Percentiles rank a stretch among this genome's conserved stretches.
Conservation (phyloP, 2,888 invertebrate genomes). For the Diogma glabrata region DNA sequence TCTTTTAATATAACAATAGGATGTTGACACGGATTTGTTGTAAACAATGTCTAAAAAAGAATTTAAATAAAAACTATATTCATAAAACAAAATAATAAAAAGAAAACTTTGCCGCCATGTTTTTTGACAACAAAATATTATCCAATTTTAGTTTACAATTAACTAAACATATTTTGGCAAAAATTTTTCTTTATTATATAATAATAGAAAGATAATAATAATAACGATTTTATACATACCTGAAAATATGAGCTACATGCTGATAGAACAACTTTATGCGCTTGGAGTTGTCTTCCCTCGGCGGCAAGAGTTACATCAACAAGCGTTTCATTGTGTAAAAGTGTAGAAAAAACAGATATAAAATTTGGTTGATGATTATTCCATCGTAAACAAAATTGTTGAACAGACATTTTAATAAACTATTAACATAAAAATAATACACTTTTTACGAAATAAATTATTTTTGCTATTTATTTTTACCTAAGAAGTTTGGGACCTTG, state of each 20-base stretch:
- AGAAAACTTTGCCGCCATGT: constrained; percentile 9
- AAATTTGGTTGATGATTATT: constrained; percentile 91
- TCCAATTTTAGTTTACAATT: background rate
- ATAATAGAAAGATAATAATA: background rate
- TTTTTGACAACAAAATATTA: too few species aligned
- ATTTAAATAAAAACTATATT: constrained; percentile 11
- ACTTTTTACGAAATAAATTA: background rate
- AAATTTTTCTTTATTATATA: constrained; percentile 2
- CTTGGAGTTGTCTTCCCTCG: constrained; percentile 76
- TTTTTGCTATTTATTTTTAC: too few species aligned
- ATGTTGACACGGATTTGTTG: constrained; percentile 77
- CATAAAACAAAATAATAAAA: constrained; percentile 4
- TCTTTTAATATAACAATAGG: constrained; percentile 85
- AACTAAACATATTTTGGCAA: constrained; percentile 4
- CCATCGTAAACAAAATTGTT: constrained; percentile 77
- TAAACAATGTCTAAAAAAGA: constrained; percentile 57
- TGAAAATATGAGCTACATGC: constrained; percentile 92
- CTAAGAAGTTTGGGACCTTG: constrained; percentile 28
- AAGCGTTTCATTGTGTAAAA: constrained; percentile 70
- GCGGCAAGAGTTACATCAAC: constrained; percentile 88
- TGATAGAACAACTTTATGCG: constrained; percentile 80
- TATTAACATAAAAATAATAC: constrained; percentile 3
- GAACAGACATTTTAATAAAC: constrained; percentile 45
- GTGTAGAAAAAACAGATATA: constrained; percentile 75
- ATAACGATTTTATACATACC: constrained; percentile 37